These are phyloP conservation scores for Peromyscus attwateri DNA, from an alignment of 2,797 vertebrate species.

Conservation along the genomic window DNA sequence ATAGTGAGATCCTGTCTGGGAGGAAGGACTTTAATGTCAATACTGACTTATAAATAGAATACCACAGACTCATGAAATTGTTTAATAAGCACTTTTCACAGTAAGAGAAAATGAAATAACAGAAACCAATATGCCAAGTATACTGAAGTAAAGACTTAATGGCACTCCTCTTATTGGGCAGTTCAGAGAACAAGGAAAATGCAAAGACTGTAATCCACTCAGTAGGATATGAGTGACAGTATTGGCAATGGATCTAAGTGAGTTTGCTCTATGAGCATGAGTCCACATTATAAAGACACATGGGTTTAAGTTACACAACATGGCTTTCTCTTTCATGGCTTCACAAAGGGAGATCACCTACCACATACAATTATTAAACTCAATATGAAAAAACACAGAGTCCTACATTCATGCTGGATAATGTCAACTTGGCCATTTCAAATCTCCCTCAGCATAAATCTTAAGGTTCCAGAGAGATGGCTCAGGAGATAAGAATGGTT, in stretches of 20 bases:
- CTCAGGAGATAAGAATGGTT: not conserved
- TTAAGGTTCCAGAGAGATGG: not conserved
- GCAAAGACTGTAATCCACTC: not conserved
- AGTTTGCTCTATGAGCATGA: not conserved
- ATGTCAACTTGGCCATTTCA: not conserved
- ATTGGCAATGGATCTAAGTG: not conserved
- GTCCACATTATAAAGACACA: not conserved
- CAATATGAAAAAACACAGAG: not conserved
- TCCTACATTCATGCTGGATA: not conserved
- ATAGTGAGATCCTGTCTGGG: not conserved
- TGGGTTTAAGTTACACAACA: not conserved
- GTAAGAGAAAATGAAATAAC: not conserved
- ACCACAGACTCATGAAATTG: not conserved
- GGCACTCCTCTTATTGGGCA: not conserved
- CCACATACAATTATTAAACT: not conserved
- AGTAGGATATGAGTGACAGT: not conserved
- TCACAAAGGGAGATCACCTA: not conserved
- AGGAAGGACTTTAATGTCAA: not conserved
- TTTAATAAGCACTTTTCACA: not conserved
- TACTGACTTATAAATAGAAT: slow-evolving; percentile 4
- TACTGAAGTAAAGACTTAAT: not conserved
- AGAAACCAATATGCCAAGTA: not conserved
- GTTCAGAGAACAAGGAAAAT: slow-evolving; percentile 17
- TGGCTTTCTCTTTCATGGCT: not conserved
- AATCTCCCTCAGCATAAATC: not conserved